These are phyloP conservation scores for Connochaetes taurinus DNA, from an alignment of 2,113 vertebrate genomes.

Conservation along the genomic window DNA sequence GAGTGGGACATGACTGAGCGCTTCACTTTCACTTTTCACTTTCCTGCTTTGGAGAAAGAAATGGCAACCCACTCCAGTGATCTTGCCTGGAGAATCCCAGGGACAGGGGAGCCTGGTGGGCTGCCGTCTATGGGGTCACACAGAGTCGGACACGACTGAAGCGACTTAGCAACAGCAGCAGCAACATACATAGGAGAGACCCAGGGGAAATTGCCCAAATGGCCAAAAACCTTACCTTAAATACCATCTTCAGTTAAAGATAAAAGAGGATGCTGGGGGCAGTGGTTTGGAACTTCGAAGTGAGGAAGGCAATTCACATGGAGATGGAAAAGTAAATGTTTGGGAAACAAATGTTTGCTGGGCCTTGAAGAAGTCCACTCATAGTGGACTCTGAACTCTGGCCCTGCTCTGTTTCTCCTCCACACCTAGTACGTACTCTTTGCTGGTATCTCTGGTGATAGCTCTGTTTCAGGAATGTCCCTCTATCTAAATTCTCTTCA, in stretches of 20 bases:
- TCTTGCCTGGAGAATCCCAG: too few species aligned
- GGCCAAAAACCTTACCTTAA: neutral
- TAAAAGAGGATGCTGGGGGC: neutral
- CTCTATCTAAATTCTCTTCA: neutral
- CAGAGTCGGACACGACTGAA: too few species aligned
- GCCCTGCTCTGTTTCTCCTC: neutral
- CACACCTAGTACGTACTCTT: neutral
- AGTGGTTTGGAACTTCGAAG: neutral
- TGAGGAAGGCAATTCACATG: neutral
- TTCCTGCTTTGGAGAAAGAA: too few species aligned
- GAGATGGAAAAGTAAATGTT: neutral
- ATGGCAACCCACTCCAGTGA: too few species aligned
- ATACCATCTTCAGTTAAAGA: neutral
- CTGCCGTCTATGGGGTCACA: too few species aligned
- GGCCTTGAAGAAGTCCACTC: neutral
- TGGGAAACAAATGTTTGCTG: neutral
- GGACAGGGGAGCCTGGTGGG: too few species aligned
- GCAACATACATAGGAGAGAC: neutral
- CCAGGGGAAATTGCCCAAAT: neutral
- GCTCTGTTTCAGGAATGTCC: neutral
- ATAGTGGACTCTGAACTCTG: neutral
- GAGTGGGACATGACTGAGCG: fast-evolving
- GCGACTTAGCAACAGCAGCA: too few species aligned
- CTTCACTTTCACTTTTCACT: too few species aligned
- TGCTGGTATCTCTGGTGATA: neutral